Evolutionary conservation across 2,888 invertebrate genomes (phyloP).

Genomic region (Parnassius mnemosyne): DNA sequence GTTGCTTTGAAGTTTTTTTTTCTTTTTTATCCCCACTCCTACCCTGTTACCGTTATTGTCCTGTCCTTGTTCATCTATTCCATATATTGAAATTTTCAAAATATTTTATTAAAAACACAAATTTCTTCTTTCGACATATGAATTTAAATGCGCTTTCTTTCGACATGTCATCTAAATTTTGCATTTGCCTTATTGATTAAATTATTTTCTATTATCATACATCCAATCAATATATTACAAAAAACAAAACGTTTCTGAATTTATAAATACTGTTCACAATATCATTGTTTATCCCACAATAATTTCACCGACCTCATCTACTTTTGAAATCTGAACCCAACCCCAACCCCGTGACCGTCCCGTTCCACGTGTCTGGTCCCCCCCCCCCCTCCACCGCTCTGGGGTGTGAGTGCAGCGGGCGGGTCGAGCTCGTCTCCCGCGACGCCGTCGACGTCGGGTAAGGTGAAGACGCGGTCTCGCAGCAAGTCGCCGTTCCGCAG

Average conservation of each 20-base stretch:
- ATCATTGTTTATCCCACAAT: no score
- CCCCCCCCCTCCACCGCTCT: slow-evolving; percentile 30
- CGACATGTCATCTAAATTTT: no score
- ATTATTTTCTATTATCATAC: no score
- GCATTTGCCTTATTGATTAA: no score
- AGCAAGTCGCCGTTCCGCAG: slow-evolving; percentile 97
- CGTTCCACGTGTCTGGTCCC: neutral
- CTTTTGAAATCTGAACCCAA: no score
- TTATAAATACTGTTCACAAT: no score
- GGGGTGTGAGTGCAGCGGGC: slow-evolving; percentile 51
- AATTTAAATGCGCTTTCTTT: neutral
- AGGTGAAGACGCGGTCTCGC: slow-evolving; percentile 91
- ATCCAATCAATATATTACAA: no score
- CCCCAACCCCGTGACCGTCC: neutral
- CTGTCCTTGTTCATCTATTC: slow-evolving; percentile 1
- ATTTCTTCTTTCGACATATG: neutral
- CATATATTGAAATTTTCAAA: neutral
- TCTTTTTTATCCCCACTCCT: slow-evolving; percentile 49
- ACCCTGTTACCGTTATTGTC: slow-evolving; percentile 21
- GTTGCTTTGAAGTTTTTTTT: slow-evolving; percentile 74
- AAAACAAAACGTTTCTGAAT: no score
- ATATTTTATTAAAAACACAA: neutral
- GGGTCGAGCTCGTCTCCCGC: slow-evolving; percentile 68
- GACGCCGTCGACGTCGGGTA: slow-evolving; percentile 79
- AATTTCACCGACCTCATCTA: no score